Conservation (phyloP, 2,113 vertebrate genomes). For the Limnothrissa miodon region DNA sequence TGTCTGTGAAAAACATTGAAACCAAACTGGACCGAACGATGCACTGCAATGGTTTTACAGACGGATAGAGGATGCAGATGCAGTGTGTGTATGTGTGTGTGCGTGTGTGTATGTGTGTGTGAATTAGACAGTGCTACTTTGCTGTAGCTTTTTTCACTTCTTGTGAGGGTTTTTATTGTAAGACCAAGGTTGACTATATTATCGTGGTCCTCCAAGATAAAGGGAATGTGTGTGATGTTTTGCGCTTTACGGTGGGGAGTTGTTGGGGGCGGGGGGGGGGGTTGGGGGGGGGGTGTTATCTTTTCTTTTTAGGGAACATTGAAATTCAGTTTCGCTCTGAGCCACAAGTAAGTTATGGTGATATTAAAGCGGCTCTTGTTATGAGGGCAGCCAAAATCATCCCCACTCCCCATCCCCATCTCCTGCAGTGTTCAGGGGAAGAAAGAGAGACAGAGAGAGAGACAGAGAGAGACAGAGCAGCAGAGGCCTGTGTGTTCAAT, state of each 20-base stretch:
- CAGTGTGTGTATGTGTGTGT: slow-evolving; percentile 24
- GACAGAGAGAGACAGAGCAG: not conserved
- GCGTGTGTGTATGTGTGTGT: slow-evolving; percentile 50
- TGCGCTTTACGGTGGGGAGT: too few relatives aligned
- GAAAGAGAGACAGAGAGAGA: not conserved
- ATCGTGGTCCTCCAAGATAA: not conserved
- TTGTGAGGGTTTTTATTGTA: not conserved
- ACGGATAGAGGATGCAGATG: slow-evolving; percentile 52
- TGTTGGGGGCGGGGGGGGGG: too few relatives aligned
- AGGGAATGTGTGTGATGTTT: too few relatives aligned
- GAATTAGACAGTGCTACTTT: slow-evolving; percentile 41
- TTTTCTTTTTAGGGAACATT: not conserved
- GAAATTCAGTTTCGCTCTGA: not conserved
- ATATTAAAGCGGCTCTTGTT: slow-evolving; percentile 6
- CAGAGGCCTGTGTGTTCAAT: not conserved
- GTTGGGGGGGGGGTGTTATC: not conserved
- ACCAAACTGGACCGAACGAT: slow-evolving; percentile 53
- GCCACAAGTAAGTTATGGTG: slow-evolving; percentile 8
- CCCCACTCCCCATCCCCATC: not conserved
- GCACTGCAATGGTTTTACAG: slow-evolving; percentile 53
- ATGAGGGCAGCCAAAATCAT: not conserved
- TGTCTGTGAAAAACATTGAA: slow-evolving; percentile 54
- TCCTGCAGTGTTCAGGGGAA: not conserved
- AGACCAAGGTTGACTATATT: slow-evolving; percentile 10
- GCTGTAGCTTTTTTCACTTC: not conserved